These are phyloP conservation scores for Irena cyanogastra DNA, from an alignment of 2,113 vertebrate genomes.

Conservation along the genomic window DNA sequence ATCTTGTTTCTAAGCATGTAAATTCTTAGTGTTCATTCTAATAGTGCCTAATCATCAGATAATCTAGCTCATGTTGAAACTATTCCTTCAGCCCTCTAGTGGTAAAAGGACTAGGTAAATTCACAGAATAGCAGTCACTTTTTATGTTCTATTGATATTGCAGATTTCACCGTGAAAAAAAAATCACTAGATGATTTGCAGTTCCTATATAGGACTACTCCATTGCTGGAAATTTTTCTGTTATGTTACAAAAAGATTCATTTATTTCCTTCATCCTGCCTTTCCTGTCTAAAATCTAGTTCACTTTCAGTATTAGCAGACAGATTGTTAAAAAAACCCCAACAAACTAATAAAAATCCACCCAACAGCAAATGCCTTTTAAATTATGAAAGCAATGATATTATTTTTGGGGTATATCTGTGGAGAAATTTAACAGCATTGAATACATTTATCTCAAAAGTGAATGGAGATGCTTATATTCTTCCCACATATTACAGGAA, in stretches of 20 bases:
- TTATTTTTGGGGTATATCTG: fast-evolving
- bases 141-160: neutral
- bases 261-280: neutral
- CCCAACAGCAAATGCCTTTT: neutral
- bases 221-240: neutral
- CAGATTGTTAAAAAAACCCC: neutral
- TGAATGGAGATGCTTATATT: neutral
- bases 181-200: neutral
- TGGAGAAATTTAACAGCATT: neutral
- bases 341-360: neutral
- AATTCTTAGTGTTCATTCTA: too few species aligned
- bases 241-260: neutral
- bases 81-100: neutral
- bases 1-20: neutral
- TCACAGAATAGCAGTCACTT: neutral
- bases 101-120: neutral
- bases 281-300: neutral
- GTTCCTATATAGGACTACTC: neutral
- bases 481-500: neutral
- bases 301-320: neutral
- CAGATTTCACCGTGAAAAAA: fast-evolving
- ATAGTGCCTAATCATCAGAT: too few species aligned
- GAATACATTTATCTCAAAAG: neutral
- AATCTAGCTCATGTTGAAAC: neutral
- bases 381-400: neutral